Conservation (phyloP, 2,797 vertebrate genomes). For the Synaphobranchus kaupii region DNA sequence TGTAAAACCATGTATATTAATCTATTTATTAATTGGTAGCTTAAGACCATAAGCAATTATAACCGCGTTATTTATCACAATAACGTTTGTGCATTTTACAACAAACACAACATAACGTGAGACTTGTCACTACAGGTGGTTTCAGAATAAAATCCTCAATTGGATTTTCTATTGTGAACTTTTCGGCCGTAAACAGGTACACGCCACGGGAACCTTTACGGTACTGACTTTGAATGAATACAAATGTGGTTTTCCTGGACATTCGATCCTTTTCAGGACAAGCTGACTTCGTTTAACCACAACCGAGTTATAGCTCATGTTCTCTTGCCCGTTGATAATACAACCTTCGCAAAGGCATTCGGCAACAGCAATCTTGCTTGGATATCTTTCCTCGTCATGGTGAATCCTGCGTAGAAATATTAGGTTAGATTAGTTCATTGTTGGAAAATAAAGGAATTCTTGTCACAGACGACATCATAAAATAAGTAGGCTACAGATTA, state of each 20-base stretch:
- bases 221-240: constrained; percentile 53
- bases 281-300: constrained; percentile 54
- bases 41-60: constrained; percentile 18
- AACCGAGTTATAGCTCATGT: constrained; percentile 66
- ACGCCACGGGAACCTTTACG: constrained; percentile 71
- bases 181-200: constrained; percentile 72
- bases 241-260: background rate
- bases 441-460: background rate
- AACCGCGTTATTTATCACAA: constrained; percentile 9
- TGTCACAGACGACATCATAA: background rate
- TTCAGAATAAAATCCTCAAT: constrained; percentile 20
- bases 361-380: constrained; percentile 64
- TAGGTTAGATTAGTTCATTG: background rate
- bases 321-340: constrained; percentile 60
- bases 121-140: constrained; percentile 38
- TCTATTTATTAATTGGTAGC: constrained; percentile 4
- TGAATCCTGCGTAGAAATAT: constrained; percentile 60
- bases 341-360: constrained; percentile 77
- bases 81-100: constrained; percentile 59
- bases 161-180: background rate
- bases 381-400: constrained; percentile 63
- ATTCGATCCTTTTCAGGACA: constrained; percentile 64
- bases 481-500: background rate
- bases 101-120: constrained; percentile 58
- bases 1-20: constrained; percentile 31